Evolutionary conservation across 2,797 vertebrate species (phyloP), one percentile per base, ranked within the genome.

Genomic region (Lerista edwardsae): DNA sequence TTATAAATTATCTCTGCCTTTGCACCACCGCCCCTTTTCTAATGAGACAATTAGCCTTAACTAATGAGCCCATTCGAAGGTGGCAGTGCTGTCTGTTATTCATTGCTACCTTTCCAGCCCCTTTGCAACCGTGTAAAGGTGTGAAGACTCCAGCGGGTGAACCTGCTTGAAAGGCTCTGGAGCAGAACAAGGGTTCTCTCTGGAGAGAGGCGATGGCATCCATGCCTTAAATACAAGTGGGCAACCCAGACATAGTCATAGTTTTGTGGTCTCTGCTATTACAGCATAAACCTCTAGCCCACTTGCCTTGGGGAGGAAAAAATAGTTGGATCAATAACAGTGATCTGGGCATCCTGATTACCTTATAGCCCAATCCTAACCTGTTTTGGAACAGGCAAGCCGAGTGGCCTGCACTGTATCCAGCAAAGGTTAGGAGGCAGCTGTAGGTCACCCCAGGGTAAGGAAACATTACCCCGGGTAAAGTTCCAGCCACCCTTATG

Each of bases 11-110:
- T 86, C 65, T 71, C 65, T 39, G 55, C 84, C 76, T 86, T 81
- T 76, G 55, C 12, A 17, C 39, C 34, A 61, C 64, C 61, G 64
- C 36, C 79, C 39, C 55, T 76, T 86, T 86, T 69, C 84, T 81
- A 86, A 86, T 81, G 84, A 81, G 73, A 75, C 84, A 71, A 86
- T 86, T 86, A 86, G 79, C 84, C 84, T 76, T 81, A 81, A 76
- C 79, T 81, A 86, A 86, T 76, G 79, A 86, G 79, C 65, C 84
- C 41, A 25, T 75, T 80, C 75, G 36, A 51, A 68, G 73, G n/a
- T 69, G 73, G 72, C 55, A 47, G 17, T 34, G 27, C 64, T 69
- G 47, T 59, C 71, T 75, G 84, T 81, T 76, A 39, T 64, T 81
- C 19, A 2, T 44, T 39, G 47, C 79, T 47, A 39, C 34, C 64